Percentiles rank a stretch among this genome's conserved stretches.
These are phyloP conservation scores for Anabacerthia variegaticeps DNA, from an alignment of 2,797 vertebrate genomes.

Conservation along the genomic window DNA sequence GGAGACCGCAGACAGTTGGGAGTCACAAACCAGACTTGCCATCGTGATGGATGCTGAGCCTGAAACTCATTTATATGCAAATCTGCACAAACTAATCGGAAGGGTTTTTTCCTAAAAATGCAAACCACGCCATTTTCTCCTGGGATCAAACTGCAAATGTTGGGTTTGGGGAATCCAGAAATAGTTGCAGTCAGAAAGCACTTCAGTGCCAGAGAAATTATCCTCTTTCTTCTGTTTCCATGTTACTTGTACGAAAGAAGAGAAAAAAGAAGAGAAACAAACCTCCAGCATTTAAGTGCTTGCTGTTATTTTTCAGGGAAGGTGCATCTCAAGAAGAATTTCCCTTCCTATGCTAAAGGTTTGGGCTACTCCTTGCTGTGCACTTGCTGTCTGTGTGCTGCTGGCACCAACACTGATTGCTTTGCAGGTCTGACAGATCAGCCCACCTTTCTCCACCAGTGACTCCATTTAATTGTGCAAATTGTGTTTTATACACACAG, in stretches of 20 bases:
- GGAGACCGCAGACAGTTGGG: constrained; percentile 9
- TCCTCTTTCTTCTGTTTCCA: neutral
- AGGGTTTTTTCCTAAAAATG: neutral
- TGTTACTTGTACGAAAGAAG: neutral
- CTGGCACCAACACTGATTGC: constrained; percentile 76
- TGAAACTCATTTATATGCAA: constrained; percentile 28
- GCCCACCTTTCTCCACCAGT: constrained; percentile 84
- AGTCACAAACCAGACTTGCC: constrained; percentile 7
- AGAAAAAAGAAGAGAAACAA: neutral
- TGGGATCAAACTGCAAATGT: neutral
- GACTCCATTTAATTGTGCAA: constrained; percentile 86
- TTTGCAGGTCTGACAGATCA: constrained; percentile 80
- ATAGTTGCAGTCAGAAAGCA: neutral
- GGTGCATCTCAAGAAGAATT: neutral
- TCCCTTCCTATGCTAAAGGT: neutral
- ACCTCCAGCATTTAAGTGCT: neutral
- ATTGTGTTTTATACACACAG: constrained; percentile 82
- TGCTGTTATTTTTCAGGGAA: neutral
- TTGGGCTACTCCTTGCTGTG: neutral
- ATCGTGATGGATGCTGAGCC: neutral
- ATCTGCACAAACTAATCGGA: neutral
- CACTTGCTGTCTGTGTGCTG: constrained; percentile 48
- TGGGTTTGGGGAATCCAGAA: neutral
- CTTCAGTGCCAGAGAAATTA: neutral
- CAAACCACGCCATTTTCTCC: neutral